Percentiles rank a stretch among this genome's conserved stretches.
Evolutionary conservation across 2,888 invertebrate species (phyloP).

Genomic region (Polietes domitor): DNA sequence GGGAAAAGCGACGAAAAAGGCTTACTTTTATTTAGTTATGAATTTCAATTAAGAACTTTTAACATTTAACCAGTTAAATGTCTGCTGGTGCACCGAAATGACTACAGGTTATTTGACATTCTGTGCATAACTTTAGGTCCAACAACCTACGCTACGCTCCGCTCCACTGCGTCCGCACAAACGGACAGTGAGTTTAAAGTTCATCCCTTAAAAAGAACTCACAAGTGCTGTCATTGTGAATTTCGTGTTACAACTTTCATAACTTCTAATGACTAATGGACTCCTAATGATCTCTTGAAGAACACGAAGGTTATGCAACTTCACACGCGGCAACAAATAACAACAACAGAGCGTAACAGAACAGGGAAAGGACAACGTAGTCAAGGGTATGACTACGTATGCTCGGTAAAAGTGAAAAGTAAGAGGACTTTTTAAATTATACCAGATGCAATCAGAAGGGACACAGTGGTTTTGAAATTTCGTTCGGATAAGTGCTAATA

Average conservation of each 20-base stretch:
- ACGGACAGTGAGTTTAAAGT: not conserved
- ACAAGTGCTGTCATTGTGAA: conserved; percentile 7
- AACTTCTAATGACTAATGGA: conserved; percentile 77
- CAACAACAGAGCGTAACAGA: not conserved
- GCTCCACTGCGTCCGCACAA: not conserved
- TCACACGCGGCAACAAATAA: conserved; percentile 22
- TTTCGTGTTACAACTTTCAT: conserved; percentile 30
- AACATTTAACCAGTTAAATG: conserved; percentile 50
- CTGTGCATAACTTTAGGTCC: not conserved
- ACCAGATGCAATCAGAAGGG: conserved; percentile 3
- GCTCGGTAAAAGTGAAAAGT: conserved; percentile 48
- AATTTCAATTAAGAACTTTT: conserved; percentile 64
- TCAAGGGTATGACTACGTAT: conserved; percentile 39
- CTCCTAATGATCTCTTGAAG: conserved; percentile 77
- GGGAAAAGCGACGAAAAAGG: conserved; percentile 31
- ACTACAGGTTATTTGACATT: not conserved
- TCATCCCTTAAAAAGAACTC: conserved; percentile 14
- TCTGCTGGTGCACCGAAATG: conserved; percentile 7
- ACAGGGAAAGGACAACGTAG: conserved; percentile 41
- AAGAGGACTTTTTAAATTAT: conserved; percentile 51
- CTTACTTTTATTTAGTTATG: conserved; percentile 62
- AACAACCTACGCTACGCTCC: not conserved
- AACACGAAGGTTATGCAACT: conserved; percentile 57
- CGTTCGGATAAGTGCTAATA: no score
- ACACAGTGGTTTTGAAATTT: not conserved